Percentiles rank a stretch among this genome's conserved stretches.
These are phyloP conservation scores for Brotula barbata DNA, from an alignment of 2,797 vertebrate species.

Conservation along the genomic window DNA sequence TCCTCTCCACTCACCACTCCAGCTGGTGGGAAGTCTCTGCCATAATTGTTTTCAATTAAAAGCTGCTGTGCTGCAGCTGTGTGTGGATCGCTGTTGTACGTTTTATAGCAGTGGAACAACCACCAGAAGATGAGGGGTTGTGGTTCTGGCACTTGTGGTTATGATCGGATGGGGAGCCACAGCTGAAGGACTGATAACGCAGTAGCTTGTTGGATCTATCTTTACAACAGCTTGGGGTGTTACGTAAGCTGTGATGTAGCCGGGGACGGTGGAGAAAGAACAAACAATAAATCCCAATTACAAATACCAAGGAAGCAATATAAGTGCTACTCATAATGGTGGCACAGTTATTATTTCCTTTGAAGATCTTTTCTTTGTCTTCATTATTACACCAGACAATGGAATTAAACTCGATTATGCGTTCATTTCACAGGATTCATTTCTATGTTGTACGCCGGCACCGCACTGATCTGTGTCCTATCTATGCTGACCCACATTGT, in stretches of 20 bases:
- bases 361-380: conserved; percentile 9
- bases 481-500: conserved; percentile 66
- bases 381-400: conserved; percentile 1
- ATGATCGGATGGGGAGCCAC: conserved; percentile 57
- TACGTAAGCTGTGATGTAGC: conserved; percentile 63
- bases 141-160: conserved; percentile 48
- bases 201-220: conserved; percentile 63
- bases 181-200: conserved; percentile 61
- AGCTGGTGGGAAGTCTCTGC: conserved; percentile 24
- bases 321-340: conserved; percentile 31
- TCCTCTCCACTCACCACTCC: conserved; percentile 26
- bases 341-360: conserved; percentile 30
- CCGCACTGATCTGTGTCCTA: conserved; percentile 43
- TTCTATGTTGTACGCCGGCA: conserved; percentile 35
- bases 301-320: conserved; percentile 47
- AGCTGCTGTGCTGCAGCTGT: conserved; percentile 39
- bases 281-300: conserved; percentile 55
- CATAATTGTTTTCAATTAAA: conserved; percentile 61
- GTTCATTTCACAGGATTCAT: conserved; percentile 27
- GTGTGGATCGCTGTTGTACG: conserved; percentile 11
- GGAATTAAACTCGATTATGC: neutral
- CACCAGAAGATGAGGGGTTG: conserved; percentile 52
- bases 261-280: conserved; percentile 42
- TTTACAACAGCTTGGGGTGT: conserved; percentile 74
- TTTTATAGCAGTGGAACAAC: conserved; percentile 36